Evolutionary conservation across 2,113 vertebrate species (phyloP), one percentile per base, ranked within the genome.

Genomic region (Ciconia stormi): DNA sequence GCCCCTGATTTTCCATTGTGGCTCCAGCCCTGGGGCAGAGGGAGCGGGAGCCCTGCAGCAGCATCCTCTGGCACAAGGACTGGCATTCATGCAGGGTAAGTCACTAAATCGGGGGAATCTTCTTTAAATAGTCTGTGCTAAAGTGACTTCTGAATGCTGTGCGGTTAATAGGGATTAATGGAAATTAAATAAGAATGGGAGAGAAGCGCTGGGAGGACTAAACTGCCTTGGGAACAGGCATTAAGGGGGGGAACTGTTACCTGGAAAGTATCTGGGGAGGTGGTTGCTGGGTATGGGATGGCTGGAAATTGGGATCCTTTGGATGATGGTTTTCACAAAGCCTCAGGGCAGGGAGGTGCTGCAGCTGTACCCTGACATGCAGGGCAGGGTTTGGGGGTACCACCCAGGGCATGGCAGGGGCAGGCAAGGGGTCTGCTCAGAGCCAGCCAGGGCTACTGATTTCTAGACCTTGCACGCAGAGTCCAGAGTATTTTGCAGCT

Each of bases 11-110:
- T 80, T 72, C 47, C 38, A 32, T 29, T 3, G 4, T 4, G 20
- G 29, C n/a, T 72, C 36, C 61, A 71, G 17, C 21, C 7, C 20
- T 4, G 25, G 27, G 9, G 13, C 0, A 0, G 6, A 5, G 20
- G 62, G 44, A 46, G 13, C 0, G 1, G 53, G 74, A 59, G 7
- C 47, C 15, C 55, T 52, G 21, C 8, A 6, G 50, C 42, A 50
- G n/a, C 26, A 38, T 62, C 42, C 61, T 91, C n/a, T 3, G 8
- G 26, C 22, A 44, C 22, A 25, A 50, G 38, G 26, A 16, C 30
- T 77, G 78, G 30, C 18, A 25, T 30, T 53, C 13, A 6, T 1
- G 6, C 7, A 10, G 34, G 16, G 7, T 10, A n/a, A 26, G 40
- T 47, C 6, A 6, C 26, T 61, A 47, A 89, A 72, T 20, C 1